Conservation (phyloP, 2,888 invertebrate species). For the Diarsia rubi region DNA sequence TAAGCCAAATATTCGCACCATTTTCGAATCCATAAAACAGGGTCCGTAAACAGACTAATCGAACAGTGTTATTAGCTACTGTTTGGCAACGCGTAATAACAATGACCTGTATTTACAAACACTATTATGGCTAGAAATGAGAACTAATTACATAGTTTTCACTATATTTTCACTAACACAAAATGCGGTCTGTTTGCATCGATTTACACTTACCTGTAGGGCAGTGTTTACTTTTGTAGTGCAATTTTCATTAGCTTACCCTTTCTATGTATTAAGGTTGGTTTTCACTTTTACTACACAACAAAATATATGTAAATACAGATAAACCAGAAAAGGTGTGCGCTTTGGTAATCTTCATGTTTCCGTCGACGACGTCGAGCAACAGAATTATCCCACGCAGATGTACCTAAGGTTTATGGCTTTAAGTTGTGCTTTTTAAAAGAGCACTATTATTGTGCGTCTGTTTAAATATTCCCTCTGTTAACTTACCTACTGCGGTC, state of each 20-base stretch:
- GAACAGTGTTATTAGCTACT: conserved; percentile 32
- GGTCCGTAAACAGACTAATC: conserved; percentile 25
- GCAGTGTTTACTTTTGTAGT: conserved; percentile 13
- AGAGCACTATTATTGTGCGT: background rate
- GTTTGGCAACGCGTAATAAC: conserved; percentile 34
- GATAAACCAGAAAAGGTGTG: too few species aligned
- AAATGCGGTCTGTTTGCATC: conserved; percentile 33
- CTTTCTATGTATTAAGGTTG: background rate
- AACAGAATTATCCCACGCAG: too few species aligned
- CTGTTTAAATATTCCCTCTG: background rate
- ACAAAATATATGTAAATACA: background rate
- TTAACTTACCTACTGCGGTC: background rate
- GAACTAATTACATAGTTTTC: conserved; percentile 52
- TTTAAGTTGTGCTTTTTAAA: background rate
- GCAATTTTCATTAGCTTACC: conserved; percentile 17
- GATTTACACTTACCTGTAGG: conserved; percentile 18
- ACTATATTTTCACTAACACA: conserved; percentile 43
- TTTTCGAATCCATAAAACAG: conserved; percentile 6
- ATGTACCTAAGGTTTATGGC: background rate
- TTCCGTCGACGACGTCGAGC: too few species aligned
- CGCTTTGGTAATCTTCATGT: too few species aligned
- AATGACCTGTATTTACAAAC: conserved; percentile 36
- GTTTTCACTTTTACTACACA: background rate
- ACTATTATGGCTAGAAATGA: conserved; percentile 34
- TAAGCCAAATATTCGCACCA: conserved; percentile 11